phyloP scores from a whole-genome alignment of 2,888 invertebrate genomes.

The Aleiodes leptofemur region DNA sequence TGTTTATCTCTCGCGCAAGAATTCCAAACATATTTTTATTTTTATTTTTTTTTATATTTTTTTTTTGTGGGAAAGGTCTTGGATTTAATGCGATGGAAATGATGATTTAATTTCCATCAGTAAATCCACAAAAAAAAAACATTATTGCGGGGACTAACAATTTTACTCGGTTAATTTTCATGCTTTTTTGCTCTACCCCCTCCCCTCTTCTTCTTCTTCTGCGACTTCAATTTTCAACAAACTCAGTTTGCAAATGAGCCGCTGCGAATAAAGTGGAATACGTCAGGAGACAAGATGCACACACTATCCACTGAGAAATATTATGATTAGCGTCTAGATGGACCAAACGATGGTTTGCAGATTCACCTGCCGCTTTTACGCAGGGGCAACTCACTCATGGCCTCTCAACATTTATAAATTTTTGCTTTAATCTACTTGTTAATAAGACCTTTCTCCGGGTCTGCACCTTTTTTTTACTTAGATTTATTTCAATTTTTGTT shows the following conservation, averaged over 20 bases:
- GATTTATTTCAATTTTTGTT: constrained; percentile 10
- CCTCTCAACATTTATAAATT: not conserved
- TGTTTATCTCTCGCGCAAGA: no score
- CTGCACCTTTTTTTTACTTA: not conserved
- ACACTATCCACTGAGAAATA: constrained; percentile 21
- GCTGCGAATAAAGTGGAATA: not conserved
- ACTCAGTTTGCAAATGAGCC: constrained; percentile 1
- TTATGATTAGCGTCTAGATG: constrained; percentile 29
- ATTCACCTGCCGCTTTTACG: constrained; percentile 37
- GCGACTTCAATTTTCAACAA: not conserved
- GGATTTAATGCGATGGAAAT: no score
- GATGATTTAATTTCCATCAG: no score
- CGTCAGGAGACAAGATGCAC: not conserved
- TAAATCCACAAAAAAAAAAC: no score
- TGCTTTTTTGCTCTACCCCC: no score
- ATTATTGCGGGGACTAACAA: no score
- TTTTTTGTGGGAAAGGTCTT: no score
- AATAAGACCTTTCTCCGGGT: not conserved
- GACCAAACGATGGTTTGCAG: not conserved
- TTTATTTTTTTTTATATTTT: no score
- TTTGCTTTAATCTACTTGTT: no score
- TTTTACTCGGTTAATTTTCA: no score
- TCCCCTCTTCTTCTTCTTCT: no score
- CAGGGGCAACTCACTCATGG: not conserved
- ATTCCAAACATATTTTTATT: no score